These are phyloP conservation scores for Cepaea nemoralis DNA, from an alignment of 1,140 invertebrate genomes.

Conservation along the genomic window DNA sequence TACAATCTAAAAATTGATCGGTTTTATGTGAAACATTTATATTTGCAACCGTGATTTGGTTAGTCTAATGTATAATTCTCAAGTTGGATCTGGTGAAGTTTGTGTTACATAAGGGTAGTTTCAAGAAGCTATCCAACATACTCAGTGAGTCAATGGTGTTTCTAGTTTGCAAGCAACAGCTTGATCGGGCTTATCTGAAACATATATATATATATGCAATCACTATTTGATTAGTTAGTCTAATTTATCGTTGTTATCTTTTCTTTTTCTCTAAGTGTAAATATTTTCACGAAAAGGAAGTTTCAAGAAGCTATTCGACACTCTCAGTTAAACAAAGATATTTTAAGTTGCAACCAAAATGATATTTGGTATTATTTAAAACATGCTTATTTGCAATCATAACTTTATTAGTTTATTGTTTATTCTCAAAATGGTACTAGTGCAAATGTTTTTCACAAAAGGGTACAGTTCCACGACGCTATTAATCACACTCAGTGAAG, in stretches of 20 bases:
- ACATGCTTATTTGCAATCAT: too few relatives aligned
- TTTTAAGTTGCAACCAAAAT: not conserved
- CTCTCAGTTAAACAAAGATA: not conserved
- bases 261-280: too few relatives aligned
- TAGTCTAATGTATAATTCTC: too few relatives aligned
- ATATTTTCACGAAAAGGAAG: constrained; percentile 20
- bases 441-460: constrained; percentile 32
- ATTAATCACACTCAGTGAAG: not conserved
- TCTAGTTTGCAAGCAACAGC: not conserved
- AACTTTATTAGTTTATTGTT: too few relatives aligned
- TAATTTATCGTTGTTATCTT: too few relatives aligned
- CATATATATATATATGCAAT: too few relatives aligned
- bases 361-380: too few relatives aligned
- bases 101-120: constrained; percentile 8
- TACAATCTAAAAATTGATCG: not conserved
- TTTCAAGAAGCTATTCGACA: not conserved
- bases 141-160: not conserved
- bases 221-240: too few relatives aligned
- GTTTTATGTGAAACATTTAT: too few relatives aligned
- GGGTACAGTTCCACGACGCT: not conserved
- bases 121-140: constrained; percentile 15
- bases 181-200: too few relatives aligned
- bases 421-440: constrained; percentile 36
- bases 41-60: too few relatives aligned
- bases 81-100: constrained; percentile 30